Evolutionary conservation across 2,888 invertebrate species (phyloP).

Genomic region (Rhagonycha lutea): DNA sequence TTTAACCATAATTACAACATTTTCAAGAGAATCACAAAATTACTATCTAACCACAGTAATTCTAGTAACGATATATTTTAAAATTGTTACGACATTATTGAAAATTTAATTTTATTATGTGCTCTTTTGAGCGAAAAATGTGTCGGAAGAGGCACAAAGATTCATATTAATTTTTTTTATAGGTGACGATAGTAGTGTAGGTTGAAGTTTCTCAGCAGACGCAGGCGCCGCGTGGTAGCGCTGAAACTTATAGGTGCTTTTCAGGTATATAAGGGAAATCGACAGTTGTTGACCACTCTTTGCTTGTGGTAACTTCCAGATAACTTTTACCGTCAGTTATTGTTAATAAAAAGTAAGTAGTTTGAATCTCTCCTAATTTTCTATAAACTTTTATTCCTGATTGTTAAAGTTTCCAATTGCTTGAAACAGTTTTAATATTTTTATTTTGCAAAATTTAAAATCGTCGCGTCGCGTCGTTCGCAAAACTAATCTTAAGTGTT

Average conservation of each 20-base stretch:
- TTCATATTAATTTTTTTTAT: not conserved
- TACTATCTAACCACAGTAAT: not conserved
- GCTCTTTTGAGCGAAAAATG: not conserved
- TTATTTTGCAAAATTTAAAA: not conserved
- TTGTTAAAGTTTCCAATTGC: not conserved
- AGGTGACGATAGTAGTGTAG: conserved; percentile 22
- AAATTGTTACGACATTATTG: not conserved
- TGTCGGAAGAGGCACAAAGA: not conserved
- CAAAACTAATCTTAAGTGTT: not conserved
- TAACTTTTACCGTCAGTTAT: not conserved
- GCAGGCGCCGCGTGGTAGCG: conserved; percentile 38
- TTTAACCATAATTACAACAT: not conserved
- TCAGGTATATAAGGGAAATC: conserved; percentile 38
- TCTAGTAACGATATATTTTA: not conserved
- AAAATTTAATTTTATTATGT: not conserved
- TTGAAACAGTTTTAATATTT: not conserved
- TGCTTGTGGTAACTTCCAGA: conserved; percentile 22
- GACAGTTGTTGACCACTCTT: conserved; percentile 31
- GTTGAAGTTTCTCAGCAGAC: conserved; percentile 20
- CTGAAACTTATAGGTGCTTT: conserved; percentile 41
- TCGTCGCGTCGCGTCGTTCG: not conserved
- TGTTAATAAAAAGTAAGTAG: not conserved
- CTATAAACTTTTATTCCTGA: not conserved
- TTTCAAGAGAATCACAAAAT: not conserved
- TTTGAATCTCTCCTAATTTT: not conserved